These are phyloP conservation scores for Diadema setosum DNA, from an alignment of 35 echinoderm and acorn worm genomes.

Conservation along the genomic window DNA sequence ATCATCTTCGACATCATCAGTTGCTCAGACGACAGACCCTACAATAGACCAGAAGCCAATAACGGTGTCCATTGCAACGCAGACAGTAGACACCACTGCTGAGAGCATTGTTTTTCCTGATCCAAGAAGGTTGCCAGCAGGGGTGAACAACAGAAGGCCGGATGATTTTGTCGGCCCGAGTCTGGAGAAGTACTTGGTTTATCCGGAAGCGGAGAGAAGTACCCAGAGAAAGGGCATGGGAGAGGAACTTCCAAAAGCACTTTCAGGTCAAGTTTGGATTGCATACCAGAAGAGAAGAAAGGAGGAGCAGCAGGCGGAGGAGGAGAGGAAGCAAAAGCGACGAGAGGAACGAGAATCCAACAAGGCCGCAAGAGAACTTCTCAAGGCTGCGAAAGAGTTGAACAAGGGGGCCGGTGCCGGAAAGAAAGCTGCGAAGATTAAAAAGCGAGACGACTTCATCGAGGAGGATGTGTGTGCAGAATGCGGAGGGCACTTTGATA, in stretches of 20 bases:
- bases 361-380: not conserved
- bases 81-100: too few species aligned
- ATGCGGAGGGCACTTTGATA: too few species aligned
- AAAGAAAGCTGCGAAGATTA: too few species aligned
- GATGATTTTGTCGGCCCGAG: too few species aligned
- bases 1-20: not conserved
- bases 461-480: too few species aligned
- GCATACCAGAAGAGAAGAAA: not conserved
- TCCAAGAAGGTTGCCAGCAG: too few species aligned
- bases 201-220: not conserved
- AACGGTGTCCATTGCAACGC: not conserved
- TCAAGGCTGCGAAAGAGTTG: too few species aligned
- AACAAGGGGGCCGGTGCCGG: too few species aligned
- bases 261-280: not conserved
- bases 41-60: not conserved
- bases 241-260: not conserved
- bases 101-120: too few species aligned
- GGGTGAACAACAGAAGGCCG: too few species aligned
- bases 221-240: not conserved
- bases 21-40: not conserved
- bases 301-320: not conserved
- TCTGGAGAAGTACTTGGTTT: too few species aligned
- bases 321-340: not conserved
- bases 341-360: not conserved
- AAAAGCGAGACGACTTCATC: too few species aligned